A percentile compares a stretch with the other conserved stretches of the same genome.
These are phyloP conservation scores for Heliconius nattereri DNA, from an alignment of 1,140 invertebrate genomes.

Conservation along the genomic window DNA sequence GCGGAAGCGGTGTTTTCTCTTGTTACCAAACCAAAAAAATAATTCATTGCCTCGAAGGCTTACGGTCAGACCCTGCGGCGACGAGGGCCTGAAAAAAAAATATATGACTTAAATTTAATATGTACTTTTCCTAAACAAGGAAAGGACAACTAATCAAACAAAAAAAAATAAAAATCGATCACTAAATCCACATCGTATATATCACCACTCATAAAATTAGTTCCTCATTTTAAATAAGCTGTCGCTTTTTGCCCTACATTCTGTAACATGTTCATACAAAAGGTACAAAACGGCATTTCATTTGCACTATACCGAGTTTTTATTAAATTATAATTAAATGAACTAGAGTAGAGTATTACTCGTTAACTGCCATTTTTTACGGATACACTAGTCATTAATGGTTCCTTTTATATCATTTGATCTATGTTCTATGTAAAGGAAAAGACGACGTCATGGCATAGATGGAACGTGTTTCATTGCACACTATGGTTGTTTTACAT, in stretches of 20 bases:
- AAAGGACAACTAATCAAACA: too few relatives aligned
- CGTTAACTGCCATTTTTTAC: slow-evolving; percentile 3
- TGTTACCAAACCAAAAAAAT: too few relatives aligned
- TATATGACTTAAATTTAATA: too few relatives aligned
- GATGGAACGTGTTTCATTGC: background rate
- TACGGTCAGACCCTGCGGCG: too few relatives aligned
- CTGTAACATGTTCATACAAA: slow-evolving; percentile 20
- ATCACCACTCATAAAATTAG: slow-evolving; percentile 24
- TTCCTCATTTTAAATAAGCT: slow-evolving; percentile 43
- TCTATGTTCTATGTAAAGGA: background rate
- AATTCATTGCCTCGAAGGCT: too few relatives aligned
- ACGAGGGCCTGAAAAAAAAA: too few relatives aligned
- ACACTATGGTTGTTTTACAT: background rate
- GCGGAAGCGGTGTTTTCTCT: too few relatives aligned
- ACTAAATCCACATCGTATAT: slow-evolving; percentile 18
- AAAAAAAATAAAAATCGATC: background rate
- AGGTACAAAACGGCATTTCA: slow-evolving; percentile 25
- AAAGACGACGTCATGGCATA: background rate
- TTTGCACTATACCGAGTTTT: slow-evolving; percentile 30
- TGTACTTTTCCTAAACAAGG: too few relatives aligned
- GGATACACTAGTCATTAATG: slow-evolving; percentile 6
- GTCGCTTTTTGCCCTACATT: slow-evolving; percentile 35
- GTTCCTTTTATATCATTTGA: slow-evolving; percentile 10
- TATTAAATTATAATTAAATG: slow-evolving; percentile 35
- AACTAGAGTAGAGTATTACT: background rate